These are phyloP conservation scores for Sipha maydis DNA, from an alignment of 2,888 invertebrate genomes.

Conservation along the genomic window DNA sequence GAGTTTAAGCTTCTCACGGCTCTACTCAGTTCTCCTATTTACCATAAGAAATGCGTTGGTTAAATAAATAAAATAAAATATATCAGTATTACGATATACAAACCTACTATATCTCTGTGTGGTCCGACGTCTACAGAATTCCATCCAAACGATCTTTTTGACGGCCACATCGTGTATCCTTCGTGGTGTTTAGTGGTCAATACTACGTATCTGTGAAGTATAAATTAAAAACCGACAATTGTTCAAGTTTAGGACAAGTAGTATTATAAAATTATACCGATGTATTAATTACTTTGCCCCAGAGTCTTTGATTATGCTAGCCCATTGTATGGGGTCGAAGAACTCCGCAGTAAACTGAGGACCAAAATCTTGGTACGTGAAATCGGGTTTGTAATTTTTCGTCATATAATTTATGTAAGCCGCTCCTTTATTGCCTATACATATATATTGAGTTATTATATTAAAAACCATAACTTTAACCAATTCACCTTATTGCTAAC, in stretches of 20 bases:
- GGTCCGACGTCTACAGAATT: conserved; percentile 84
- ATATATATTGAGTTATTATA: neutral
- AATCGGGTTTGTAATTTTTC: conserved; percentile 83
- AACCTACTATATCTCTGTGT: conserved; percentile 79
- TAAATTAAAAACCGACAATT: neutral
- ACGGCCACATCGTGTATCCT: conserved; percentile 87
- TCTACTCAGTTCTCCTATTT: conserved; percentile 74
- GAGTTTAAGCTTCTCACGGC: conserved; percentile 74
- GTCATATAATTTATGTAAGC: conserved; percentile 75
- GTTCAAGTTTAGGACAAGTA: neutral
- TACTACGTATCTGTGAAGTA: conserved; percentile 76
- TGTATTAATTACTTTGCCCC: conserved; percentile 80
- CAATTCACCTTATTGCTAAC: too few species aligned
- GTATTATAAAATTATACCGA: neutral
- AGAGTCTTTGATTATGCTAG: conserved; percentile 80
- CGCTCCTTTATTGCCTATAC: conserved; percentile 27
- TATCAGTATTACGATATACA: conserved; percentile 56
- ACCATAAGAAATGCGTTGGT: neutral
- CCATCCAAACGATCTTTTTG: conserved; percentile 84
- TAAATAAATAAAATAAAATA: neutral
- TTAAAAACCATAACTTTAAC: too few species aligned
- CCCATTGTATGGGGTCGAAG: conserved; percentile 87
- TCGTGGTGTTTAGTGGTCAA: conserved; percentile 91
- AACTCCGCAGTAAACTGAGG: conserved; percentile 89
- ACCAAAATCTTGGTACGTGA: conserved; percentile 93